A percentile compares a stretch with the other conserved stretches of the same genome.
Conservation (phyloP, 2,888 invertebrate species). For the Microplitis deprimator region DNA sequence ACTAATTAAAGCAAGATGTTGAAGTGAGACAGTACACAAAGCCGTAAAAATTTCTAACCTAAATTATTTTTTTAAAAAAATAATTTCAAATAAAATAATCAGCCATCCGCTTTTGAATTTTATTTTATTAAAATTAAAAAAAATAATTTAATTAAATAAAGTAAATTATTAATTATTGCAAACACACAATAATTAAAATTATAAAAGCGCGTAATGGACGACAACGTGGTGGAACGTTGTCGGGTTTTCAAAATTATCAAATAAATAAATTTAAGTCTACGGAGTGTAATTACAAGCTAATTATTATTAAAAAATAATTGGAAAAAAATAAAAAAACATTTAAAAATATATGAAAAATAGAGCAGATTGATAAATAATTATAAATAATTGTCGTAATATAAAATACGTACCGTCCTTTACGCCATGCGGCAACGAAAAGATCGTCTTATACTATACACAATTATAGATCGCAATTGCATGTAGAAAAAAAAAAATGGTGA, state of each 20-base stretch:
- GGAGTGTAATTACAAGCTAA: not conserved
- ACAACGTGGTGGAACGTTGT: not conserved
- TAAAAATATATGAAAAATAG: not conserved
- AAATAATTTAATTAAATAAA: not conserved
- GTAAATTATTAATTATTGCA: not conserved
- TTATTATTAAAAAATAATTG: not conserved
- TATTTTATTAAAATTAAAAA: not conserved
- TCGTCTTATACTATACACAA: slow-evolving; percentile 39
- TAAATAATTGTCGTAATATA: not conserved
- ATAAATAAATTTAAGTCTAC: not conserved
- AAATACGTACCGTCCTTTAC: slow-evolving; percentile 56
- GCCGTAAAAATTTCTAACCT: no score
- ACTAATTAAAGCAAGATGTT: slow-evolving; percentile 6
- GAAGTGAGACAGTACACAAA: not conserved
- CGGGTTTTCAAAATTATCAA: not conserved
- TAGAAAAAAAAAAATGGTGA: not conserved
- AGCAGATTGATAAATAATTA: not conserved
- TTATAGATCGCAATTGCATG: not conserved
- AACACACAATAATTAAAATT: not conserved
- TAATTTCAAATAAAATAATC: no score
- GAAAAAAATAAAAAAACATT: not conserved
- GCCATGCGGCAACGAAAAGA: slow-evolving; percentile 57
- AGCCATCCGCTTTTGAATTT: no score
- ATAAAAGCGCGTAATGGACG: slow-evolving; percentile 8
- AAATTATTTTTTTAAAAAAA: no score